These are phyloP conservation scores for Drosophila pegasa DNA, from an alignment of 2,888 invertebrate species.

Conservation along the genomic window DNA sequence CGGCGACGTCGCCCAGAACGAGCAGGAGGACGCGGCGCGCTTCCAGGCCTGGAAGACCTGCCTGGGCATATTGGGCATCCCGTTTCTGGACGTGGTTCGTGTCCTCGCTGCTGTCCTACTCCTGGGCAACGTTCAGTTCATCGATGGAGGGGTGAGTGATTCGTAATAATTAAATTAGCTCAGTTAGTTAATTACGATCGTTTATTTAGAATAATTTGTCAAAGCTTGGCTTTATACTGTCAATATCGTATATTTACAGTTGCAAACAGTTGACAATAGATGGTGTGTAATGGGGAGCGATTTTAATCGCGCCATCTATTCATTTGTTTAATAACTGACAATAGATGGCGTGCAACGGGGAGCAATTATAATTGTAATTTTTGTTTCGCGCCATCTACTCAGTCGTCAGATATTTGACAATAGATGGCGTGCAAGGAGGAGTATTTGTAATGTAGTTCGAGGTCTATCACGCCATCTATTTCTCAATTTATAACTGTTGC, in stretches of 20 bases:
- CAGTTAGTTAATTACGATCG: background rate
- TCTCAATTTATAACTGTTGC: no score
- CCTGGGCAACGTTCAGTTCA: constrained; percentile 96
- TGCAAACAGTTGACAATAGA: no score
- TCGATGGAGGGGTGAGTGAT: constrained; percentile 88
- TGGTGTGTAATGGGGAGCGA: no score
- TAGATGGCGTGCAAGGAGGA: background rate
- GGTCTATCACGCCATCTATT: background rate
- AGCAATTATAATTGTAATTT: no score
- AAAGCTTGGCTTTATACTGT: no score
- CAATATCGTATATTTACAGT: no score
- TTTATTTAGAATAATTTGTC: no score
- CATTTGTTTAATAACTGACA: no score
- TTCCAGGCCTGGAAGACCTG: constrained; percentile 97
- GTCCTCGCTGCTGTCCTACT: constrained; percentile 95
- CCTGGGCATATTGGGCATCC: constrained; percentile 95
- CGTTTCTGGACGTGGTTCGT: constrained; percentile 96
- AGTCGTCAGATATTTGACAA: no score
- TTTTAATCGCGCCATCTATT: no score
- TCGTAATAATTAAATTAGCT: background rate
- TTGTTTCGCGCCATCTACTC: no score
- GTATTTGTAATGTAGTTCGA: background rate
- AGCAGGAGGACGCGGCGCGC: constrained; percentile 89
- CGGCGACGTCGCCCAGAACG: constrained; percentile 90
- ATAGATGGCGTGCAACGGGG: no score